Evolutionary conservation across 2,113 vertebrate species (phyloP).

Genomic region (chimpanzee (Pan troglodytes)): DNA sequence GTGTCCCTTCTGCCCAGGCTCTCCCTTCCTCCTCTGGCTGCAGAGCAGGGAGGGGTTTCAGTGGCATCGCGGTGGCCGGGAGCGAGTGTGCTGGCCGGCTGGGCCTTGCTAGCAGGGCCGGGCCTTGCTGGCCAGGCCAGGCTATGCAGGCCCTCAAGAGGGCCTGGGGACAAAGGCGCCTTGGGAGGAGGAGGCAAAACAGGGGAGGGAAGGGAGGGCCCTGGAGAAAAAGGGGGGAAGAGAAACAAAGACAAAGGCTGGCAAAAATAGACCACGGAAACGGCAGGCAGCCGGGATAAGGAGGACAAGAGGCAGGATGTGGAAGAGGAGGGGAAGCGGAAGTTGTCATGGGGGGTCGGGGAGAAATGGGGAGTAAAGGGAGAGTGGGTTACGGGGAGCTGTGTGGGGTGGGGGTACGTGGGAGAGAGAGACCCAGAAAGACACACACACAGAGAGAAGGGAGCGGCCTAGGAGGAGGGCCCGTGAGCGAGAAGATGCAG

Average conservation of each 20-base stretch:
- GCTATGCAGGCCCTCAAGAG: neutral
- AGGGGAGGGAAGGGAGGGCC: neutral
- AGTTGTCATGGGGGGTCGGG: too few species aligned
- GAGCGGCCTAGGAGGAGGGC: neutral
- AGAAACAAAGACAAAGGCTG: neutral
- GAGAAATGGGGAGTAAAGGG: too few species aligned
- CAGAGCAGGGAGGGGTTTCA: neutral
- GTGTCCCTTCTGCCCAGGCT: neutral
- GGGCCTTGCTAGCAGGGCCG: neutral
- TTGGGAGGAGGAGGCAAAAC: neutral
- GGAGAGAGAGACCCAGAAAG: neutral
- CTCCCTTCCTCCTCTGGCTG: neutral
- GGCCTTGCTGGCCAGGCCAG: neutral
- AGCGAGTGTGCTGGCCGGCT: too few species aligned
- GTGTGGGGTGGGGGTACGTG: neutral
- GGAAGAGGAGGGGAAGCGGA: neutral
- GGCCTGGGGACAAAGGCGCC: neutral
- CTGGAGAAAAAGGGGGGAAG: neutral
- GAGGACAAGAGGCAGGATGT: neutral
- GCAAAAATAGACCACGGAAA: neutral
- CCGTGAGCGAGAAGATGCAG: fast-evolving
- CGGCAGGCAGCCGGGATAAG: neutral
- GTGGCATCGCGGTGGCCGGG: neutral
- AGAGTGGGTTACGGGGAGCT: neutral
- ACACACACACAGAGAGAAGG: neutral